Conservation (phyloP, 1,140 invertebrate genomes). For the Archivesica marissinica region DNA sequence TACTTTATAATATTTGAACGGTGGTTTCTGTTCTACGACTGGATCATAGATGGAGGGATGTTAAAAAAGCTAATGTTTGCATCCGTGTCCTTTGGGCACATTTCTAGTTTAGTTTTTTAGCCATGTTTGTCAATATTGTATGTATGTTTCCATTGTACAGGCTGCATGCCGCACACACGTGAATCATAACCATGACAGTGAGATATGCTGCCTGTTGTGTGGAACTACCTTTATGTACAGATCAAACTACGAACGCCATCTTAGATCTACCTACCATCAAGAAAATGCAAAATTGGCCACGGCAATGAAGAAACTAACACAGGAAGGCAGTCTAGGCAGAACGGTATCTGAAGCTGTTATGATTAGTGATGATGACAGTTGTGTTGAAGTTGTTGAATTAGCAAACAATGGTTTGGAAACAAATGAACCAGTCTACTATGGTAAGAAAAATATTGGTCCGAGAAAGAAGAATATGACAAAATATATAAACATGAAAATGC, state of each 20-base stretch:
- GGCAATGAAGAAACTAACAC: not conserved
- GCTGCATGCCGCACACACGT: not conserved
- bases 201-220: not conserved
- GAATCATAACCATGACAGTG: not conserved
- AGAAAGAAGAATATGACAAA: not conserved
- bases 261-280: not conserved
- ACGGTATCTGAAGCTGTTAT: not conserved
- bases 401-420: not conserved
- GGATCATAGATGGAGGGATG: too few relatives aligned
- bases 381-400: not conserved
- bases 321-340: not conserved
- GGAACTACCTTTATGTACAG: not conserved
- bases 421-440: not conserved
- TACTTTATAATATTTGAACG: too few relatives aligned
- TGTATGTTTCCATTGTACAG: too few relatives aligned
- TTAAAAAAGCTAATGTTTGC: too few relatives aligned
- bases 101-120: too few relatives aligned
- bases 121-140: too few relatives aligned
- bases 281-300: not conserved
- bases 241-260: not conserved
- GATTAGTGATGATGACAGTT: slow-evolving; percentile 14
- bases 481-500: not conserved
- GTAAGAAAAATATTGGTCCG: too few relatives aligned
- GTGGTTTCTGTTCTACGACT: too few relatives aligned
- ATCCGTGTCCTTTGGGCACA: too few relatives aligned